phyloP scores from a whole-genome alignment of 2,113 vertebrate species.

The Larimichthys crocea region DNA sequence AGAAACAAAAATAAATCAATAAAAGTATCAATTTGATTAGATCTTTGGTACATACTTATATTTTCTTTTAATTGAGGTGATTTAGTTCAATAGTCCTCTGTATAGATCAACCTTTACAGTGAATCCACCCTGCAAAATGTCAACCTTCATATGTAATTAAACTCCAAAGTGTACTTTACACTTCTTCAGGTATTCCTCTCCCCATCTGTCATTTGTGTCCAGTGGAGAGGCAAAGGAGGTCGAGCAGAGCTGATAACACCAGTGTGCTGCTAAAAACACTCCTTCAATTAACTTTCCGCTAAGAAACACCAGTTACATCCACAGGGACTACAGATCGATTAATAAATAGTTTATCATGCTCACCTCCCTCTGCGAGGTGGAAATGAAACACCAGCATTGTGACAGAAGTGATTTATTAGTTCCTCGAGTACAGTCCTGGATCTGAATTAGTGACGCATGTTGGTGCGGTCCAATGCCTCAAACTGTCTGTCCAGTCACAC shows the following conservation, averaged over 20 bases:
- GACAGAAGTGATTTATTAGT: slow-evolving; percentile 74
- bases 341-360: slow-evolving; percentile 69
- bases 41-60: neutral
- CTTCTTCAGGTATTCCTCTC: neutral
- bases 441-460: slow-evolving; percentile 38
- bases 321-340: slow-evolving; percentile 60
- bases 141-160: neutral
- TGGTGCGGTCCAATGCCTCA: slow-evolving; percentile 19
- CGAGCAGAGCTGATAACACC: slow-evolving; percentile 22
- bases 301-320: slow-evolving; percentile 36
- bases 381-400: slow-evolving; percentile 68
- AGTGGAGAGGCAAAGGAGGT: neutral
- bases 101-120: neutral
- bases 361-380: slow-evolving; percentile 49
- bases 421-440: slow-evolving; percentile 34
- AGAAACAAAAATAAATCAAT: neutral
- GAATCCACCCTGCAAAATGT: neutral
- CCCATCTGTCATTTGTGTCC: neutral
- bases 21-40: neutral
- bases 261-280: slow-evolving; percentile 38
- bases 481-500: slow-evolving; percentile 26
- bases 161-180: neutral
- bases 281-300: slow-evolving; percentile 68
- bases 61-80: neutral
- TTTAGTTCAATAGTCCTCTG: neutral